Conservation (phyloP, 2,113 vertebrate genomes). For the Odocoileus virginianus region DNA sequence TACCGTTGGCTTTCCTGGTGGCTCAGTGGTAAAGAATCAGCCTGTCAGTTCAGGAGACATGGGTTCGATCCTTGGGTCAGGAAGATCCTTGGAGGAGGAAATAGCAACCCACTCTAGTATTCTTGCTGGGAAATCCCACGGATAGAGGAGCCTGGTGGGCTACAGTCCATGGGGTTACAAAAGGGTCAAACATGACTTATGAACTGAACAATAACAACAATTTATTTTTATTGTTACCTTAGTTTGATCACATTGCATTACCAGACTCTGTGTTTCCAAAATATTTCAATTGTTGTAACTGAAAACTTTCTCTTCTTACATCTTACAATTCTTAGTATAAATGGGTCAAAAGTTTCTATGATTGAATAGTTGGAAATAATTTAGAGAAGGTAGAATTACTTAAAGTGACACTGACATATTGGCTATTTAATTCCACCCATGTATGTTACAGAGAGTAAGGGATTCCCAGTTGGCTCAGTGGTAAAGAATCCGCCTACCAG, state of each 20-base stretch:
- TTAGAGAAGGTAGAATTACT: not conserved
- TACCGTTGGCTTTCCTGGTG: not conserved
- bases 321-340: not conserved
- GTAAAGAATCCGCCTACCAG: not conserved
- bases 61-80: not conserved
- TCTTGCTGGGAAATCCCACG: not conserved
- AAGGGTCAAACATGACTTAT: not conserved
- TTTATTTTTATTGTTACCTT: not conserved
- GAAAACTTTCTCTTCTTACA: not conserved
- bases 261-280: not conserved
- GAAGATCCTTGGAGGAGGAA: not conserved
- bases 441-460: not conserved
- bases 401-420: not conserved
- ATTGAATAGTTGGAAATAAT: not conserved
- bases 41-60: not conserved
- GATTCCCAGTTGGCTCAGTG: not conserved
- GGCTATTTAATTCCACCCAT: not conserved
- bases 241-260: not conserved
- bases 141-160: not conserved
- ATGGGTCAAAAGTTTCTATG: not conserved
- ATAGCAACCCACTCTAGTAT: not conserved
- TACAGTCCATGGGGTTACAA: not conserved
- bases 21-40: not conserved
- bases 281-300: not conserved
- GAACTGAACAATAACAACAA: not conserved